These are phyloP conservation scores for Ammodytes dubius DNA, from an alignment of 2,113 vertebrate genomes.

Conservation along the genomic window DNA sequence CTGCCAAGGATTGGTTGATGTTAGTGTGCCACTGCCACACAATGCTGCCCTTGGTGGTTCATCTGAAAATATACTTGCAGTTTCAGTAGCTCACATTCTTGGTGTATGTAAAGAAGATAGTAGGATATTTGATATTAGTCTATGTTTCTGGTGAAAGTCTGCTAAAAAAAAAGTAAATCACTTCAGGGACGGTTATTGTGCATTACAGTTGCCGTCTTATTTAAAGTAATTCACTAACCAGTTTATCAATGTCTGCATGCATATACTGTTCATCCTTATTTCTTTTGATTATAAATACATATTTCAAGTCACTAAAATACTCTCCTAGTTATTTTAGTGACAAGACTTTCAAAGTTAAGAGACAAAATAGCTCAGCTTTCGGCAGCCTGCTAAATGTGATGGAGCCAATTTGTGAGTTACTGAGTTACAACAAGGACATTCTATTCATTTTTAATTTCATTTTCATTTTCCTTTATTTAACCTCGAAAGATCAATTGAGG, in stretches of 20 bases:
- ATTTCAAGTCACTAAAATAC: neutral
- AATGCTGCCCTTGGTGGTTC: constrained; percentile 58
- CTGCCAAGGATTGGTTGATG: neutral
- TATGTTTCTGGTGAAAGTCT: neutral
- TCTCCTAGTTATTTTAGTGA: neutral
- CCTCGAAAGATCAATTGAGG: too few species aligned
- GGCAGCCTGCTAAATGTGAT: neutral
- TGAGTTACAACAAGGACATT: neutral
- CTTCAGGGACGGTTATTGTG: neutral
- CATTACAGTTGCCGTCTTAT: neutral
- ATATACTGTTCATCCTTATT: too few species aligned
- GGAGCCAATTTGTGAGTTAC: too few species aligned
- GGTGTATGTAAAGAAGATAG: neutral
- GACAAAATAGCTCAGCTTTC: neutral
- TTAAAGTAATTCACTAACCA: neutral
- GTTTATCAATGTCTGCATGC: neutral
- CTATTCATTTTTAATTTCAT: too few species aligned
- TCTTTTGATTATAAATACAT: too few species aligned
- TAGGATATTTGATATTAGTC: too few species aligned
- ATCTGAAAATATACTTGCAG: constrained; percentile 6
- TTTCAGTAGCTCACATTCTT: neutral
- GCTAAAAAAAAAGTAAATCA: neutral
- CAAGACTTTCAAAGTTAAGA: neutral
- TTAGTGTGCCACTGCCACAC: neutral
- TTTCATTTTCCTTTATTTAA: too few species aligned